Base-by-base conservation (phyloP, 2,888 invertebrate species). In the Temnothorax rugatulus region DNA sequence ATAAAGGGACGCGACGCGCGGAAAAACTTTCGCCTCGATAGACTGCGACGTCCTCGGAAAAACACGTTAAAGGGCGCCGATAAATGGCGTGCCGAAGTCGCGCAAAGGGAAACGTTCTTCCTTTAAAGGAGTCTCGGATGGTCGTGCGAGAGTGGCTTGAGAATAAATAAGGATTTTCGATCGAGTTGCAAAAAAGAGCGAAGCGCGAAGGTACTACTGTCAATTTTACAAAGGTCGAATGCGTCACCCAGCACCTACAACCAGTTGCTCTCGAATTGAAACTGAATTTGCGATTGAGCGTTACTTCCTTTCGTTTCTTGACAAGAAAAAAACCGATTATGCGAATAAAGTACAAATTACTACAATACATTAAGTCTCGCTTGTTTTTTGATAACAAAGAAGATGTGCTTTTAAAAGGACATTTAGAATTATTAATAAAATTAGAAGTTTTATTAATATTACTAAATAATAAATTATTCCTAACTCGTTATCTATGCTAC, bases 1-100 rank as follows among this genome's bases (percentile, higher is more conserved):
- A 87, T 84, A 89, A 82, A 83, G 85, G 73, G 82, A 76, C 59
- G 59, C 68, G 64, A 54, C 21, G 54, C 15, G 74, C 63, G 66
- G 85, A 90, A 89, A 90, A 91, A 87, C 83, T 85, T 87, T 61
- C 47, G 83, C 71, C 81, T 84, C 85, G 88, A 90, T 90, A 88
- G 89, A 90, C 86, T 88, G 68, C 66, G 85, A 85, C 84, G 88
- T 84, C 63, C 82, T 81, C 69, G 73, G 90, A 86, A 86, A 89
- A 90, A 90, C 89, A 86, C 63, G 88, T 73, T 68, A 84, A 89
- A 85, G 41, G 86, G 52, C 52, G 54, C 47, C 15, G 69, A 66
- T 57, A 71, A 83, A 71, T 61, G 84, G 83, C 81, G 82, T 79
- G 73, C 85, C 82, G 82, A 74, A 63, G 68, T 25, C 9, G 71